phyloP scores from a whole-genome alignment of 2,888 invertebrate species.

The Deroplatys truncata region DNA sequence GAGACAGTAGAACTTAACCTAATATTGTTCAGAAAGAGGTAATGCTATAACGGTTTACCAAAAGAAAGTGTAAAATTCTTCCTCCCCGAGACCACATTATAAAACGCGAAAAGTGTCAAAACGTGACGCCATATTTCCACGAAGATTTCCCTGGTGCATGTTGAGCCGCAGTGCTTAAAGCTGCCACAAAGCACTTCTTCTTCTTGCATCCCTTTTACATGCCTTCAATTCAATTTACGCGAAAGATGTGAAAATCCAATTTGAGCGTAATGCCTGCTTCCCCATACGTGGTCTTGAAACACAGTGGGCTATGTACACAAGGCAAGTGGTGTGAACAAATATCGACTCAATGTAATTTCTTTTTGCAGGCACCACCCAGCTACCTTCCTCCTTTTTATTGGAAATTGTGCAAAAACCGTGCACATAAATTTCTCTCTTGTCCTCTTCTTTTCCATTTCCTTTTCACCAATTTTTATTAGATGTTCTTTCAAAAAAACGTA shows the following conservation, averaged over 20 bases:
- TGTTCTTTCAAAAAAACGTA: not conserved
- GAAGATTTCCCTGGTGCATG: not conserved
- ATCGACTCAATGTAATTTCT: not conserved
- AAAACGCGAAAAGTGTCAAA: not conserved
- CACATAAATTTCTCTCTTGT: not conserved
- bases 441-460: not conserved
- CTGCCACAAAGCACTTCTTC: not conserved
- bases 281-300: not conserved
- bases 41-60: too few relatives aligned
- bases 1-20: too few relatives aligned
- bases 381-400: not conserved
- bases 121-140: not conserved
- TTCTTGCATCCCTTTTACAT: not conserved
- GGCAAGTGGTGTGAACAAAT: not conserved
- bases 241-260: not conserved
- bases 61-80: too few relatives aligned
- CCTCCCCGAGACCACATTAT: not conserved
- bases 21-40: too few relatives aligned
- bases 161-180: not conserved
- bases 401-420: not conserved
- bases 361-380: not conserved
- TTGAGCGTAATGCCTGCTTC: not conserved
- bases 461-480: not conserved
- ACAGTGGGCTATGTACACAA: not conserved
- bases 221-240: not conserved